Base-by-base conservation (phyloP, 2,888 invertebrate species). In the Cerceris ruficornis region DNA sequence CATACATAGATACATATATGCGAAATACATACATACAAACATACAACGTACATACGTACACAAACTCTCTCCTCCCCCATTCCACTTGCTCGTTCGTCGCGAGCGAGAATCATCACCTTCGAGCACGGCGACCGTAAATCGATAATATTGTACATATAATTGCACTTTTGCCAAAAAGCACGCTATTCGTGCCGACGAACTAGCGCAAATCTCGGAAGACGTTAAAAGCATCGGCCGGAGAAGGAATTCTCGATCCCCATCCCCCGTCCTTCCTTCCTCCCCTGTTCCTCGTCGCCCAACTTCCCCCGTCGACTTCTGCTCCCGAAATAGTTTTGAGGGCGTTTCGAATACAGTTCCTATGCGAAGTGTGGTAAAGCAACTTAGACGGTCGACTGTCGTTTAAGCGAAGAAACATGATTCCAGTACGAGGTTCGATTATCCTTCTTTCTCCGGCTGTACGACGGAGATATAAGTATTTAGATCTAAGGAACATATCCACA, bases 401-500 rank as follows among this genome's bases (percentile, higher is more conserved):
- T 28, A 28, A 28, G 28, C 28, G 75, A 69, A 69, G 67, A 73
- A 72, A 52, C 75, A 80, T 73, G 80, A 86, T 87, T 86, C 85
- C 81, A 80, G 80, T 75, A 70, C 61, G 73, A 79, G 68, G 67
- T 81, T 69, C 41, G 65, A 73, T 28, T 28, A 28, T 80, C 78
- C 76, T 81, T 80, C 88, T 86, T 84, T 83, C 84, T 86, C 80
- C 87, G 87, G 88, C 85, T 88, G 84, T 69, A 81, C 87, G 28
- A 28, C 28, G 87, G 85, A 84, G 84, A 83, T 81, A 80, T 82
- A 80, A 83, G 87, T 88, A 88, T 87, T 81, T 88, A 87, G 85
- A 81, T 83, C 66, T 88, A 87, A 89, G 84, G 76, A 77, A 85
- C 86, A 88, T 89, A 89, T 89, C 87, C 83, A 81, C 84, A 86